Percentiles rank a stretch among this genome's conserved stretches.
Evolutionary conservation across 2,797 vertebrate genomes (phyloP).

Genomic region (Harpagifer antarcticus): DNA sequence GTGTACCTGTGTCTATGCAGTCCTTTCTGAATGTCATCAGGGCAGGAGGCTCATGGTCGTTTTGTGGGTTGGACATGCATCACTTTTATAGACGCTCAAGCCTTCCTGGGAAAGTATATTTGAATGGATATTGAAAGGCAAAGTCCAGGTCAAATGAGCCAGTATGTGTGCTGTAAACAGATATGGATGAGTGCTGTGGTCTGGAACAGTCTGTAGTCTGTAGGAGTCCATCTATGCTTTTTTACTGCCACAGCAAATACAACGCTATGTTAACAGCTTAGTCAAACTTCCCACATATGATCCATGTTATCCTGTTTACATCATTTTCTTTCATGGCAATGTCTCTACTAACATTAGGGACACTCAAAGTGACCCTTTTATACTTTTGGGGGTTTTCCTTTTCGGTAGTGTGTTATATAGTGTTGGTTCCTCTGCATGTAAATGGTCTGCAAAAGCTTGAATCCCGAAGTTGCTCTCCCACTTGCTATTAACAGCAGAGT

Average conservation of each 20-base stretch:
- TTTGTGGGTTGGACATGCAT: slow-evolving; percentile 64
- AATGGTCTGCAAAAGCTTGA: too few species aligned
- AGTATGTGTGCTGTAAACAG: slow-evolving; percentile 48
- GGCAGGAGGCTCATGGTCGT: slow-evolving; percentile 61
- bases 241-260: slow-evolving; percentile 1
- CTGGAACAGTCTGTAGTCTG: neutral
- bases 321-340: neutral
- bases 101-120: slow-evolving; percentile 53
- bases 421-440: too few species aligned
- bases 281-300: neutral
- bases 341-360: neutral
- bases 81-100: slow-evolving; percentile 75
- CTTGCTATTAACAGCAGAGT: too few species aligned
- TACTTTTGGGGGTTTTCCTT: too few species aligned
- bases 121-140: slow-evolving; percentile 66
- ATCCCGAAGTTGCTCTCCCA: too few species aligned
- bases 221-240: neutral
- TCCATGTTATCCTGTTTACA: neutral
- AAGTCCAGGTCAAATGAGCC: slow-evolving; percentile 66
- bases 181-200: slow-evolving; percentile 15
- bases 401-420: too few species aligned
- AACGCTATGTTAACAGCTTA: neutral
- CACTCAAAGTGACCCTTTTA: neutral
- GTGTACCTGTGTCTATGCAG: slow-evolving; percentile 61
- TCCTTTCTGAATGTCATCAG: slow-evolving; percentile 70